Evolutionary conservation across 2,113 vertebrate species (phyloP), one percentile per base, ranked within the genome.

Genomic region (Neodontobutis hainanensis): DNA sequence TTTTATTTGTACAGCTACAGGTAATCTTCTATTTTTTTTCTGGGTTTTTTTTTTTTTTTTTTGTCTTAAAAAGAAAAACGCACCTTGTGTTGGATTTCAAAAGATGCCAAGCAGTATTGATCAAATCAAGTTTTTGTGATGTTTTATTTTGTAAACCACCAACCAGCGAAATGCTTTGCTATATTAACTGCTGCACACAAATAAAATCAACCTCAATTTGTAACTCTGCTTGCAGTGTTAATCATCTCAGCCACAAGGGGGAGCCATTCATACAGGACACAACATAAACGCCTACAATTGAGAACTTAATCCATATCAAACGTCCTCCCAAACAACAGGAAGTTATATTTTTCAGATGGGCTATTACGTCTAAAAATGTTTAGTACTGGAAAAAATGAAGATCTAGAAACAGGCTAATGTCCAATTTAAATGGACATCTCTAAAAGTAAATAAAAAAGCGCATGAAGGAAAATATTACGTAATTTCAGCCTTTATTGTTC

Each of bases 101-200:
- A 12, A 65, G 34, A 68, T 71, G 34, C 63, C 68, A 60, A 62
- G 16, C 77, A 80, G 77, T 85, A 82, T 88, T 88, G 51, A 73
- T 80, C 11, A 51, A 19, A 27, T 68, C 5, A 53, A 52, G 7
- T 60, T 48, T 61, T 72, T 14, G 38, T 48, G 56, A 63, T 55
- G 43, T 16, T 5, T 70, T 44, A 0, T 53, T 67, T 71, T 61
- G 48, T 57, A 45, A 50, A 27, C 10, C 43, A 50, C 47, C 36
- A 10, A 9, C 38, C n/a, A 68, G 43, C 58, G 6, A 66, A 65
- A 50, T 44, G 6, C 5, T 63, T 56, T 62, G 19, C 43, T 2
- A 16, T 81, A 67, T 83, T 5, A 77, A 57, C 46, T 61, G 70
- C 60, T 71, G 48, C 52, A 61, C 59, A 75, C 16, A 10, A 87